Evolutionary conservation across 2,888 invertebrate species (phyloP), one percentile per base, ranked within the genome.

Genomic region (Hermaeophaga mercurialis): DNA sequence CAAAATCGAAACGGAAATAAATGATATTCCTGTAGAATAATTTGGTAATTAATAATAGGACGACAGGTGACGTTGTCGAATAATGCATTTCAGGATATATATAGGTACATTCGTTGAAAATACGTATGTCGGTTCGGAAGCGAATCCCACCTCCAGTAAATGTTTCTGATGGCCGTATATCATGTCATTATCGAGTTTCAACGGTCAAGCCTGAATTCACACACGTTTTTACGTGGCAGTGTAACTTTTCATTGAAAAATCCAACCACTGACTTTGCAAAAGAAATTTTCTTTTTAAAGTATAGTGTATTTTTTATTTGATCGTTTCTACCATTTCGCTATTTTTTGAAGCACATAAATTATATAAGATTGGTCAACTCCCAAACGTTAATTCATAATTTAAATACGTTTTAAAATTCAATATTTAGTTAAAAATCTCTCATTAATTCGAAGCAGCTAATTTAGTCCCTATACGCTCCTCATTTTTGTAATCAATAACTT

Each of bases 121-220:
- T 61, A 59, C 62, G 61, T 61, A 61, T 61, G 64, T 64, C 66
- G 63, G 62, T 64, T 65, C 61, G 55, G 60, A 47, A 58, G 59
- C 63, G 56, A 54, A 61, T 55, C 62, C 68, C 69, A 68, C 72
- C 69, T 71, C 68, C 69, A 64, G 71, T 73, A 70, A 74, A 74
- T 76, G 76, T 75, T 76, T 73, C 73, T 76, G 76, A 76, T 73
- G 72, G 76, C 74, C 62, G 74, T 77, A 74, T 73, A 66, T 77
- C 75, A 76, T 70, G 69, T 67, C 68, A 65, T 66, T 66, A 68
- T 64, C 70, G 69, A 66, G 70, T 41, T 49, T 18, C 28, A 39
- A 7, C 41, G n/a, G 11, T 17, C 19, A 3, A 41, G 3, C 22
- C 12, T n/a, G 22, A 41, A 5, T 41, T 12, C 9, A 38, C 22